Evolutionary conservation across 2,797 vertebrate genomes (phyloP).

Genomic region (Dipus sagitta): DNA sequence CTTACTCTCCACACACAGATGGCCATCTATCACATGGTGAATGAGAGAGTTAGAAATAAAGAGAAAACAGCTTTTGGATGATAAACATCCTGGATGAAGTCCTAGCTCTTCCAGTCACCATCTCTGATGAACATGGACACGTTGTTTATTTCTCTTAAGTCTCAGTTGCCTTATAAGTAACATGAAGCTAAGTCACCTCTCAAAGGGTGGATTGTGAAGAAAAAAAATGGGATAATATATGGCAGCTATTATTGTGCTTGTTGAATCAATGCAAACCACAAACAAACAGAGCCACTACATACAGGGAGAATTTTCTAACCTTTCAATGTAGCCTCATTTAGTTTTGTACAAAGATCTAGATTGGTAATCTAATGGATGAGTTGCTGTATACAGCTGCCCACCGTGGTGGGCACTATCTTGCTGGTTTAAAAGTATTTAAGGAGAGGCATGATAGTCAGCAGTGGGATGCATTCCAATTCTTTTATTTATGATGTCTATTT

Average conservation of each 20-base stretch:
- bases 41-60: background rate
- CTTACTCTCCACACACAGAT: background rate
- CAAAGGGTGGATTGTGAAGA: background rate
- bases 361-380: background rate
- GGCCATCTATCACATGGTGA: background rate
- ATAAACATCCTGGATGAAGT: background rate
- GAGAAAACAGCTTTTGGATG: background rate
- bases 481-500: slow-evolving; percentile 84
- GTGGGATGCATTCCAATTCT: slow-evolving; percentile 77
- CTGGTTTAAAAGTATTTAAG: slow-evolving; percentile 53
- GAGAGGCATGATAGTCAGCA: slow-evolving; percentile 46
- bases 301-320: slow-evolving; percentile 20
- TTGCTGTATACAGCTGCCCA: background rate
- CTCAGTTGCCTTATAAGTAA: background rate
- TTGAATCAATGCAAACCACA: background rate
- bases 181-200: background rate
- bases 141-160: background rate
- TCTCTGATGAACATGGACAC: background rate
- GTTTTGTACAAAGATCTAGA: slow-evolving; percentile 19
- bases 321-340: slow-evolving; percentile 20
- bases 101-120: background rate
- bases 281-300: background rate
- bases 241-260: background rate
- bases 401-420: background rate
- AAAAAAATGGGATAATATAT: background rate